Evolutionary conservation across 2,797 vertebrate species (phyloP).

Genomic region (Clarias platycephalus): DNA sequence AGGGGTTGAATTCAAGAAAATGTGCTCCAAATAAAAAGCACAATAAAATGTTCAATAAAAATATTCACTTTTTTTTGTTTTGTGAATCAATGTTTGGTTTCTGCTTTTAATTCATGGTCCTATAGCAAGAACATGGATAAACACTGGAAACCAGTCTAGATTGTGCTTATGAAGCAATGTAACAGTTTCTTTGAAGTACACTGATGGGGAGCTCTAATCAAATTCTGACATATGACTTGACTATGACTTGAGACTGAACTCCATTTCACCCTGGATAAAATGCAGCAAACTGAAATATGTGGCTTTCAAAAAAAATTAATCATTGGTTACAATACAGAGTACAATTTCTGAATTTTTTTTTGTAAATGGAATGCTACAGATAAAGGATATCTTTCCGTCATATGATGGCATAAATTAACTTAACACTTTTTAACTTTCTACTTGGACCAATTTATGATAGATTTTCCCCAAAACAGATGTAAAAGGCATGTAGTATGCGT

Average conservation of each 20-base stretch:
- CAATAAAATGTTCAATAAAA: slow-evolving; percentile 78
- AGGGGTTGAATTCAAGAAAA: slow-evolving; percentile 69
- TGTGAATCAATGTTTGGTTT: slow-evolving; percentile 19
- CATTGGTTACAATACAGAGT: not conserved
- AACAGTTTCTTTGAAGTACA: not conserved
- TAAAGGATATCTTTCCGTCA: not conserved
- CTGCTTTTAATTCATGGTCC: not conserved
- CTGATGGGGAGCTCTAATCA: not conserved
- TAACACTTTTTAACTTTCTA: too few species aligned
- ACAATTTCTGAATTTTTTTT: not conserved
- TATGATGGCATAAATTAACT: not conserved
- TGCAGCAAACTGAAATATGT: not conserved
- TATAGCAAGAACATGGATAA: not conserved
- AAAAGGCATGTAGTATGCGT: too few species aligned
- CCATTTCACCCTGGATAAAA: not conserved
- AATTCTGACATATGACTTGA: not conserved
- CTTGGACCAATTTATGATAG: too few species aligned
- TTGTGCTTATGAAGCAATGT: not conserved
- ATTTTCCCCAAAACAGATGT: too few species aligned
- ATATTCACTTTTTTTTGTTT: slow-evolving; percentile 54
- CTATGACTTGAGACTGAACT: not conserved
- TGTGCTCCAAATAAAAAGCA: slow-evolving; percentile 77
- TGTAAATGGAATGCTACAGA: not conserved
- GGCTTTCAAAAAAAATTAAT: not conserved
- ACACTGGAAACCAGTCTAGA: not conserved